phyloP scores from a whole-genome alignment of 2,113 vertebrate genomes.

The Albula goreensis region DNA sequence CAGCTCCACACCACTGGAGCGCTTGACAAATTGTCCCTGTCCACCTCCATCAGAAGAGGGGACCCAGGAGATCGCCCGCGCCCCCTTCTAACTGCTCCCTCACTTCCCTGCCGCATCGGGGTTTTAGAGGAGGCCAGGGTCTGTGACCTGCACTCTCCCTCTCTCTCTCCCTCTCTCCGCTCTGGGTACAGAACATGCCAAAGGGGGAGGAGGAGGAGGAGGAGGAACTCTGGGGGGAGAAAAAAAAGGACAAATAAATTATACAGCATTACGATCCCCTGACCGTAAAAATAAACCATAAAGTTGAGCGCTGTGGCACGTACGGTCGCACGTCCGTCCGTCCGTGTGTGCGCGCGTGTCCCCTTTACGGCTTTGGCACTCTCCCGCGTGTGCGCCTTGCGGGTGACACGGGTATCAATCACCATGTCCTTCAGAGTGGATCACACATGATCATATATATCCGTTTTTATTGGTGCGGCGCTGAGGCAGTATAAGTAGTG shows the following conservation, averaged over 20 bases:
- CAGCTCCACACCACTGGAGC: neutral
- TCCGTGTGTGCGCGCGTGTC: neutral
- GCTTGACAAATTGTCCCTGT: slow-evolving; percentile 32
- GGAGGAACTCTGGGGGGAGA: neutral
- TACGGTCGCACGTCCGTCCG: neutral
- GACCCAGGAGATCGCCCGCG: neutral
- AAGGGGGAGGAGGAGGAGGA: neutral
- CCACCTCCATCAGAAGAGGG: slow-evolving; percentile 14
- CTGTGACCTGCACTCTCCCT: slow-evolving; percentile 21
- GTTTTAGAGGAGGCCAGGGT: neutral
- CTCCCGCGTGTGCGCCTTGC: neutral
- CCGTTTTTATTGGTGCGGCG: neutral
- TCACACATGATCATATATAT: neutral
- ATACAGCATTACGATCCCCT: neutral
- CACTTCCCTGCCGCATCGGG: neutral
- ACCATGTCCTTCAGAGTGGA: neutral
- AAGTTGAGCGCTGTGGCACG: neutral
- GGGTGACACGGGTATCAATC: slow-evolving; percentile 4
- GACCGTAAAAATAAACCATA: neutral
- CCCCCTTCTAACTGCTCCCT: neutral
- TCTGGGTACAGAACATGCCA: slow-evolving; percentile 4
- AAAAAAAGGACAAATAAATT: slow-evolving; percentile 11
- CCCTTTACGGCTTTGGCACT: neutral
- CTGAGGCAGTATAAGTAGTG: neutral
- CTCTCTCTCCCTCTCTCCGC: neutral